Conservation (phyloP, 2,888 invertebrate species). For the Lithophane ornitopus region DNA sequence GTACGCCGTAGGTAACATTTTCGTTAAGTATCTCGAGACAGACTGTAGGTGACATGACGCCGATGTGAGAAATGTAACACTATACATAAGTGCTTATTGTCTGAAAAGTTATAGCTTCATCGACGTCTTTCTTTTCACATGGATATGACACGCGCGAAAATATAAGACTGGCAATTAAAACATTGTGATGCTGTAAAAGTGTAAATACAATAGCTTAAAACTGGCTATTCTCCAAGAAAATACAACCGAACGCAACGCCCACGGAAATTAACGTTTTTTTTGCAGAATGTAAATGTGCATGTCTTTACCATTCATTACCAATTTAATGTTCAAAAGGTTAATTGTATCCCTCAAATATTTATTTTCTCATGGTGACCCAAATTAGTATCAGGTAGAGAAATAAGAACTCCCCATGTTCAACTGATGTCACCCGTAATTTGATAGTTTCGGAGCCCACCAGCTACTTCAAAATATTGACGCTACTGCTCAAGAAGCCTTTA, state of each 20-base stretch:
- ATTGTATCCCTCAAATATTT: constrained; percentile 18
- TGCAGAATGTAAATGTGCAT: neutral
- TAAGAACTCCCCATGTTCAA: constrained; percentile 11
- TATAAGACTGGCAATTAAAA: constrained; percentile 33
- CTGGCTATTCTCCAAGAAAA: constrained; percentile 9
- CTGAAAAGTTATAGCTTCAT: constrained; percentile 52
- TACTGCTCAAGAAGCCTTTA: constrained; percentile 57
- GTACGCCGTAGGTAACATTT: constrained; percentile 61
- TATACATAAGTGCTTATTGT: constrained; percentile 58
- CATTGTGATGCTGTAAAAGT: constrained; percentile 34
- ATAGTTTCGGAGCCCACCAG: constrained; percentile 38
- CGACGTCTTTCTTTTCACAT: constrained; percentile 50
- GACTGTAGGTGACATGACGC: constrained; percentile 43
- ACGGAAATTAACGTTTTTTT: constrained; percentile 1
- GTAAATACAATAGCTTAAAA: constrained; percentile 28
- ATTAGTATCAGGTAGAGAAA: constrained; percentile 41
- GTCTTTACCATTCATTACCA: neutral
- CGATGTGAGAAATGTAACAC: constrained; percentile 67
- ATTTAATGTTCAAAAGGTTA: neutral
- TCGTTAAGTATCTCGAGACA: constrained; percentile 47
- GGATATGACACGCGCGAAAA: constrained; percentile 39
- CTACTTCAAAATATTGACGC: constrained; percentile 52
- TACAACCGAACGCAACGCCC: neutral
- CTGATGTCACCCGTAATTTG: constrained; percentile 30
- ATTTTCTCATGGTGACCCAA: constrained; percentile 35